A percentile compares a stretch with the other conserved stretches of the same genome.
Evolutionary conservation across 2,888 invertebrate species (phyloP).

Genomic region (Volucella bombylans): DNA sequence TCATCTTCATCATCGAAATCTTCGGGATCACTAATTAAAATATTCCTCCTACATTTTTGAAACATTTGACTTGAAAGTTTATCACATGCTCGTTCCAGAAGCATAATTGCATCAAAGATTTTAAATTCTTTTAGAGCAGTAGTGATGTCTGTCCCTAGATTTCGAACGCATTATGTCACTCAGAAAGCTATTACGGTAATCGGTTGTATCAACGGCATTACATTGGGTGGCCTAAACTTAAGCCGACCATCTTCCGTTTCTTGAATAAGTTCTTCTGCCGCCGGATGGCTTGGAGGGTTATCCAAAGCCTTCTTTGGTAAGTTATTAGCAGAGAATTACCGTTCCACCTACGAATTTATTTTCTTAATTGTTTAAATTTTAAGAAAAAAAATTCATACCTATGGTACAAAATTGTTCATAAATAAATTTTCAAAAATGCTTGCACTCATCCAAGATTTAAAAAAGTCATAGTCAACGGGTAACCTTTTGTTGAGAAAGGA

Average conservation of each 20-base stretch:
- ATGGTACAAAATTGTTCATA: neutral
- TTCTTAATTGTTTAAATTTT: too few species aligned
- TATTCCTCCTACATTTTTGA: too few species aligned
- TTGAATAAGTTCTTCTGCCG: neutral
- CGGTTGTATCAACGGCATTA: conserved; percentile 3
- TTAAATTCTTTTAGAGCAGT: conserved; percentile 1
- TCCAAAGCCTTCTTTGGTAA: neutral
- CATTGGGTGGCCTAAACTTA: conserved; percentile 4
- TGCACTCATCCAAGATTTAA: conserved; percentile 2
- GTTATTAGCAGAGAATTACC: neutral
- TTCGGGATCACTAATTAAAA: too few species aligned
- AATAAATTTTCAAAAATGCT: neutral
- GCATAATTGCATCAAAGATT: neutral
- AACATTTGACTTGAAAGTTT: too few species aligned
- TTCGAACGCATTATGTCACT: conserved; percentile 20
- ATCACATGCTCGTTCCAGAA: conserved; percentile 7
- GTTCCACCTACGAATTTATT: neutral
- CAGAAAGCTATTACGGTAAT: conserved; percentile 27
- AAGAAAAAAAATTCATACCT: too few species aligned
- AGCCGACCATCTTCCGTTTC: conserved; percentile 5
- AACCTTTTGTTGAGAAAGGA: neutral
- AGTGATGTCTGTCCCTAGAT: conserved; percentile 13
- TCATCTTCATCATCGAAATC: too few species aligned
- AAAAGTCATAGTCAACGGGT: conserved; percentile 8
- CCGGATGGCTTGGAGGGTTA: too few species aligned